Base-by-base conservation (phyloP, 1,140 invertebrate genomes). In the Drosophila albomicans region DNA sequence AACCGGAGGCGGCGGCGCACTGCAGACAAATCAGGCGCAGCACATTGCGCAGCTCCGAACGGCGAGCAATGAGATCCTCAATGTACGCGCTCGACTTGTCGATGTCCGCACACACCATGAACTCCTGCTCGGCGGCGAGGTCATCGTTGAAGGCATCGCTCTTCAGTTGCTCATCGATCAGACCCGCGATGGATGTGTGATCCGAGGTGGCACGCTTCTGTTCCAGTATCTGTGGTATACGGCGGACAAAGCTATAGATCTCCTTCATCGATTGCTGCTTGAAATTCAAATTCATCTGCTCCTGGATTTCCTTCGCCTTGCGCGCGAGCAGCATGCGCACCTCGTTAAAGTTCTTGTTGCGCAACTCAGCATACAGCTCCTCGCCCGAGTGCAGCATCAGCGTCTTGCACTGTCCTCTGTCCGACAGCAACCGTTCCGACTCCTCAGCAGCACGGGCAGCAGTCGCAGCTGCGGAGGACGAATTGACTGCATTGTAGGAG, bases 301-400 rank as follows among this genome's bases (percentile, higher is more conserved):
- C 95, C 65, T 97, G 96, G 43, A 99, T 97, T 6, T 96, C 93
- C 92, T 96, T 97, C 0, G 97, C 98, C 93, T 98, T 98, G 82
- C 95, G 96, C 52, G 96, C 97, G 1, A 99, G 93, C 38, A 96
- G 95, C 52, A 96, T 94, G 13, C 97, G 97, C 16, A 99, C 97
- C 67, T 96, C 97, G 92, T 97, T 98, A 91, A 99, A 99, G 93
- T 98, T 98, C 93, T 97, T 98, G 92, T 99, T 98, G 48, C 98
- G 94, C 43, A 98, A 94, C 93, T 99, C 98, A 10, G 96, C 95
- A 93, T 96, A 99, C 2, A 99, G 93, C 91, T 97, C 96, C 91
- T 99, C 98, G 1, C 95, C 94, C 1, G 98, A 99, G 93, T 98
- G 98, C 5, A 99, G 94, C 79, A 97, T 95, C 32, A 99, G 95